Conservation (phyloP, 2,113 vertebrate genomes). For the Hipposideros armiger region DNA sequence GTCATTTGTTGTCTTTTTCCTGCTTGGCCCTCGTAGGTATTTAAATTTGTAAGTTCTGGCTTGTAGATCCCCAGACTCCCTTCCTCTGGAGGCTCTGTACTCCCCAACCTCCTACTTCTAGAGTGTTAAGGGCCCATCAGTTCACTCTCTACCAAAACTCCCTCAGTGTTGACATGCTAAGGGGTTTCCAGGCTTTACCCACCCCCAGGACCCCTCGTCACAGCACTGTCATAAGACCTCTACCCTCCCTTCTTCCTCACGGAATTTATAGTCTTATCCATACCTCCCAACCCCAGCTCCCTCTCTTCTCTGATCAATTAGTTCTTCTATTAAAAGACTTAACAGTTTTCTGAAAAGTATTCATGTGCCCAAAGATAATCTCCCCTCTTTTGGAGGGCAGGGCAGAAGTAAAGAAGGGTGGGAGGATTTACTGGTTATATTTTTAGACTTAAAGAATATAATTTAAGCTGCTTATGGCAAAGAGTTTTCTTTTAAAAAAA, state of each 20-base stretch:
- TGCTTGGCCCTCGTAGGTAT: not conserved
- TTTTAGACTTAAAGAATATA: constrained; percentile 41
- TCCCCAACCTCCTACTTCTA: not conserved
- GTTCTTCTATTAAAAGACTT: not conserved
- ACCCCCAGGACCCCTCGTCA: not conserved
- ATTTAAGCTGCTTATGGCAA: constrained; percentile 23
- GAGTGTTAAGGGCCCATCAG: not conserved
- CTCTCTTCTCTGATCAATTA: not conserved
- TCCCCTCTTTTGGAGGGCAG: not conserved
- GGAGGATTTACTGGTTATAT: constrained; percentile 6
- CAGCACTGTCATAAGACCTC: not conserved
- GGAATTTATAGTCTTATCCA: not conserved
- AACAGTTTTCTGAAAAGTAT: not conserved
- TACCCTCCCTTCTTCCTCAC: not conserved
- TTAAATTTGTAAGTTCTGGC: not conserved
- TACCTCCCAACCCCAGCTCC: not conserved
- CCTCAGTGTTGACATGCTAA: not conserved
- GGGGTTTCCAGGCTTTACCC: not conserved
- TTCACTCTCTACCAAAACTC: not conserved
- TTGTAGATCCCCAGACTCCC: not conserved
- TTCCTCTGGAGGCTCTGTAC: not conserved
- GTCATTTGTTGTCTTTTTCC: not conserved
- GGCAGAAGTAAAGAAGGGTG: not conserved
- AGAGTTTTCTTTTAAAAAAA: constrained; percentile 35
- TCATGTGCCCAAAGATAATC: not conserved